These are phyloP conservation scores for Carterocephalus palaemon DNA, from an alignment of 2,888 invertebrate genomes.

Conservation along the genomic window DNA sequence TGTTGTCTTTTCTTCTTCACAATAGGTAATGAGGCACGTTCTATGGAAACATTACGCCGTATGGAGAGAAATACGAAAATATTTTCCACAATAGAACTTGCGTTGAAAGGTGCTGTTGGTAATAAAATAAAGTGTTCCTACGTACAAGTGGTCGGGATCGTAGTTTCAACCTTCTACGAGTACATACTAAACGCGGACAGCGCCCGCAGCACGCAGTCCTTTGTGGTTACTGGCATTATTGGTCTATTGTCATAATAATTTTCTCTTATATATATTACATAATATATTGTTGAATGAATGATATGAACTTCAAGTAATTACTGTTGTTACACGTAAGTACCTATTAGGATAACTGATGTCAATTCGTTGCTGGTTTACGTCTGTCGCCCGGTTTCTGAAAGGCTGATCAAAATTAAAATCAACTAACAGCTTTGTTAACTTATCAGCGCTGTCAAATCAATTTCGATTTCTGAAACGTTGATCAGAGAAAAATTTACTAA, in stretches of 20 bases:
- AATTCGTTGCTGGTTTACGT: no score
- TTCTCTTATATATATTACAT: conserved; percentile 4
- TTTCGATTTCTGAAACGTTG: no score
- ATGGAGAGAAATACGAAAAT: conserved; percentile 37
- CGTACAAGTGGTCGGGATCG: conserved; percentile 31
- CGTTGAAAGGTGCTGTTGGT: conserved; percentile 39
- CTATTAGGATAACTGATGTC: no score
- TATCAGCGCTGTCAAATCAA: no score
- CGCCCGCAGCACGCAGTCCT: conserved; percentile 26
- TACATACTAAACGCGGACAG: conserved; percentile 29
- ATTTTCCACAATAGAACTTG: conserved; percentile 40
- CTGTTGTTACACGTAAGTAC: no score
- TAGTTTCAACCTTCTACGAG: conserved; percentile 12
- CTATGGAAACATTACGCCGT: conserved; percentile 7
- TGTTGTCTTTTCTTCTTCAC: conserved; percentile 9
- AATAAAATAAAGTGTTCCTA: conserved; percentile 47
- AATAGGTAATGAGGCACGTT: conserved; percentile 17
- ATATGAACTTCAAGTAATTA: no score
- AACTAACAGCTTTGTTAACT: no score
- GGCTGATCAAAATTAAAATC: no score
- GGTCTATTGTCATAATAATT: conserved; percentile 1
- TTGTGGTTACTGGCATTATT: conserved; percentile 8
- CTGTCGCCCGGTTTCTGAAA: no score
- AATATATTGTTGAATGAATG: no score
- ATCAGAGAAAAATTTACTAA: no score